Evolutionary conservation across 2,797 vertebrate species (phyloP), one percentile per base, ranked within the genome.

Genomic region (Eulemur mongoz): DNA sequence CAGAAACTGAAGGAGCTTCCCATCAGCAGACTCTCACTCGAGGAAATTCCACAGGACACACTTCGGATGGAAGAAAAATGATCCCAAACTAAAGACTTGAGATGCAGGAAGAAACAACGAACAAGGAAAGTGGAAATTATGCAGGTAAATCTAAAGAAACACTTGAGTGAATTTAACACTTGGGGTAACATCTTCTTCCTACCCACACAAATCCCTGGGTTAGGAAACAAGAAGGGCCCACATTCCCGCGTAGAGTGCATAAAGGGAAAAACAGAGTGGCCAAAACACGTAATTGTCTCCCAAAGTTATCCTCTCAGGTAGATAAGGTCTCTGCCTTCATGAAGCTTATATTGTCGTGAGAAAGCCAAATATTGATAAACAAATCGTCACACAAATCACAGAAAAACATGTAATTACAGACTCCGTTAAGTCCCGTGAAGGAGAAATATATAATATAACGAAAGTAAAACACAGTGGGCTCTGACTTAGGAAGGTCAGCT

Each of bases 391-490:
- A 43, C 32, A 40, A 30, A 27, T 13, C 27, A 48, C 52, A n/a
- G 61, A 35, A 2, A 48, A 38, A 23, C 0, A 20, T 2, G 2
- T 3, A 20, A 70, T 5, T 7, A 30, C 52, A 50, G 59, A 8
- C 3, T 27, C 45, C 2, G 32, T 18, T 25, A 1, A 13, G 15
- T 20, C 7, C n/a, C 17, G 4, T 0, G 52, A 40, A 32, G 73
- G 20, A 89, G 50, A 25, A 76, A 32, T 2, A 4, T 1, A 7
- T 0, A 15, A 48, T 2, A 17, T 1, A 2, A 38, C 1, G 6
- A 32, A 57, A 20, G 65, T 15, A 0, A 0, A 11, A 38, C 0
- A 23, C 4, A 12, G 48, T 4, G 45, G 63, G 40, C 12, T 14
- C 27, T 7, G 69, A 10, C 52, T 32, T 1, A 4, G 35, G 48